These are phyloP conservation scores for Lytechinus pictus DNA, from an alignment of 35 echinoderm and acorn worm genomes.

Conservation along the genomic window DNA sequence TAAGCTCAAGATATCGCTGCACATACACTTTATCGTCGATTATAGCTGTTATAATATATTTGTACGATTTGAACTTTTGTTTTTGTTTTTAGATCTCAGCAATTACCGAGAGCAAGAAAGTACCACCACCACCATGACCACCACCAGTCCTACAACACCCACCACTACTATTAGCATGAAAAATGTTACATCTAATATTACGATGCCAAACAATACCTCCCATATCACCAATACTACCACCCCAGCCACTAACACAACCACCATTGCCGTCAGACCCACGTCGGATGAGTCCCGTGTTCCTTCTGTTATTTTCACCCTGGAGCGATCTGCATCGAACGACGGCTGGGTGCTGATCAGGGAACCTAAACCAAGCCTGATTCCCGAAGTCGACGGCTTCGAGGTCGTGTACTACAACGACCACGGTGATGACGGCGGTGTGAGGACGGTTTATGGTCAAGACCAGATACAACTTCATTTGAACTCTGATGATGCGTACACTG, in stretches of 20 bases:
- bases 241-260: neutral
- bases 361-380: neutral
- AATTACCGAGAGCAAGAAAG: no score
- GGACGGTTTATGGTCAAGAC: neutral
- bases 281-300: neutral
- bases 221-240: neutral
- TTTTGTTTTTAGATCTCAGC: no score
- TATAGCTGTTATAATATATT: no score
- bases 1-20: no score
- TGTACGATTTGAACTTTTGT: no score
- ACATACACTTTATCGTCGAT: no score
- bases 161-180: neutral
- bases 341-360: neutral
- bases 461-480: neutral
- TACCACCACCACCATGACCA: no score
- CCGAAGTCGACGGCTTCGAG: neutral
- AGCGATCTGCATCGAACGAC: neutral
- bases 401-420: neutral
- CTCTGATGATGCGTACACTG: neutral
- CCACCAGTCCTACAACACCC: no score
- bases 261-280: neutral
- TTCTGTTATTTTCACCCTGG: neutral
- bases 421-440: neutral
- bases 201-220: no score
- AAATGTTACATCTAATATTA: no score